Base-by-base conservation (phyloP, 2,888 invertebrate species). In the Pantelozetes paolii region DNA sequence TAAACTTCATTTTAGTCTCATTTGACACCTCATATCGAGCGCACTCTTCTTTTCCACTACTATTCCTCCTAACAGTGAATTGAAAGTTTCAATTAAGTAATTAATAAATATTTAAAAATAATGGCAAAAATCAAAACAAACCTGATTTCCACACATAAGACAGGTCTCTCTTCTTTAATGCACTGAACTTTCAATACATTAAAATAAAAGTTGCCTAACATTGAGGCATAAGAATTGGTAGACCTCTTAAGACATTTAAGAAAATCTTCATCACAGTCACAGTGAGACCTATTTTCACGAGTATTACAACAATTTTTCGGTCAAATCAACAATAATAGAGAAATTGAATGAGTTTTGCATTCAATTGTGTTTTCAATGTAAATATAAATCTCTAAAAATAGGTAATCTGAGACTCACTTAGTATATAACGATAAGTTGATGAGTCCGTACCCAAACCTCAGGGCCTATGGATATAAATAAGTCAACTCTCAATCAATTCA, bases 261-360 rank as follows among this genome's bases (percentile, higher is more conserved):
- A 32, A 78, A 78, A 70, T 77, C 77, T 64, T 74, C 75, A 74
- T 78, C 78, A 73, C 78, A 78, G 26, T 78, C 78, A 71, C 78
- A 78, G 59, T 77, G 78, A 71, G 77, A 78, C 48, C 78, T 77
- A 71, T 32, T 8, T 2, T 36, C 8, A 36, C 36, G 18, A 18
- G 45, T 15, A 45, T 45, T 45, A 2, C 36, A 36, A 36, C 36
- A 8, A 36, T 36, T 45, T 48, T 48, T 48, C 15, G 20, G 9
- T 36, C 36, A 36, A 36, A 36, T n/a, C n/a, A n/a, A n/a, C n/a
- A n/a, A n/a, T n/a, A n/a, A n/a, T n/a, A n/a, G n/a, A n/a, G n/a
- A n/a, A n/a, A n/a, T n/a, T n/a, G n/a, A n/a, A n/a, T n/a, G n/a
- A n/a, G n/a, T n/a, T n/a, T n/a, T n/a, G n/a, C n/a, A n/a, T n/a